Percentiles rank a stretch among this genome's conserved stretches.
These are phyloP conservation scores for Euzetes globulus DNA, from an alignment of 2,888 invertebrate genomes.

Conservation along the genomic window DNA sequence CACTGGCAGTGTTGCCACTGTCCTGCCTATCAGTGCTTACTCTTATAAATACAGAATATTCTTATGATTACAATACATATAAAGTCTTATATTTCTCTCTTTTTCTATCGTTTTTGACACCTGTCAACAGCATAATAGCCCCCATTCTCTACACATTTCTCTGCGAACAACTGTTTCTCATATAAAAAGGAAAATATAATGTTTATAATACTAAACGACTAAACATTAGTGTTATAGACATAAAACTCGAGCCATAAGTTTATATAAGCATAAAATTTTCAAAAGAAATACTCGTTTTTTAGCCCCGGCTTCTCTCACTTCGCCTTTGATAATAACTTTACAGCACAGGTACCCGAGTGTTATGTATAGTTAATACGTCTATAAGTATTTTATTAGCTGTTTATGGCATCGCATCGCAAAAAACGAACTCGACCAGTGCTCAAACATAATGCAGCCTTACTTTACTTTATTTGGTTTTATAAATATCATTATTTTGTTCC, in stretches of 20 bases:
- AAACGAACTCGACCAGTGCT: not conserved
- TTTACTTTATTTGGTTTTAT: not conserved
- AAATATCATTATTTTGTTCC: not conserved
- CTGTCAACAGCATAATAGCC: slow-evolving; percentile 6
- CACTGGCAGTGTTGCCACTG: slow-evolving; percentile 26
- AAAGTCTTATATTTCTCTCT: not conserved
- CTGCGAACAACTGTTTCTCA: not conserved
- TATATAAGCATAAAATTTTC: slow-evolving; percentile 8
- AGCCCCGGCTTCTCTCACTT: not conserved
- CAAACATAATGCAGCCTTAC: slow-evolving; percentile 29
- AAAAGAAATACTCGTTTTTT: not conserved
- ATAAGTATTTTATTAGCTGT: slow-evolving; percentile 11
- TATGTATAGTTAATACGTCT: not conserved
- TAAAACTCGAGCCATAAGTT: not conserved
- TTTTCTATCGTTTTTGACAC: not conserved
- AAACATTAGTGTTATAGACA: slow-evolving; percentile 13
- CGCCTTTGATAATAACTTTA: not conserved
- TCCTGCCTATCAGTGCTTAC: slow-evolving; percentile 22
- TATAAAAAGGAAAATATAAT: not conserved
- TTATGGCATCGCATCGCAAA: not conserved
- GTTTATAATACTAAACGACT: not conserved
- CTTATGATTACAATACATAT: not conserved
- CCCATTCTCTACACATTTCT: not conserved
- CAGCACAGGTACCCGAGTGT: not conserved
- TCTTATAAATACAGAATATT: not conserved